Percentiles rank a stretch among this genome's conserved stretches.
These are phyloP conservation scores for Dufourea novaeangliae DNA, from an alignment of 1,140 invertebrate genomes.

Conservation along the genomic window DNA sequence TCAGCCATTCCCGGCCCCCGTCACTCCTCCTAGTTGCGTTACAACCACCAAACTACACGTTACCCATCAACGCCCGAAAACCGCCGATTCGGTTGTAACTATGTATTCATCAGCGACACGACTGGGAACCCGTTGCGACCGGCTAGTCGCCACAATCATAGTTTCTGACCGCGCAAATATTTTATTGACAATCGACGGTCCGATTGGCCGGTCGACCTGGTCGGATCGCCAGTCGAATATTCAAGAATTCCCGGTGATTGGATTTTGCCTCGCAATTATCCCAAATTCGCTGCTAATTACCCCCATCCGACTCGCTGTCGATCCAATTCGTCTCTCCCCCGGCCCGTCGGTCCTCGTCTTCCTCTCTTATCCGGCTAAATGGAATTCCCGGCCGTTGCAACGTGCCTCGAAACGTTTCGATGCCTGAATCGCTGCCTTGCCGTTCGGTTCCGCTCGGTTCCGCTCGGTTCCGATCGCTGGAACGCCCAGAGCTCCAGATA, in stretches of 20 bases:
- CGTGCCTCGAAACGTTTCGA: constrained; percentile 46
- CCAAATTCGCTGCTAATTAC: constrained; percentile 29
- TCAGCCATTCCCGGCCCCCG: no score
- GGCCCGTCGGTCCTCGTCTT: neutral
- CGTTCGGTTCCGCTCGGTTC: no score
- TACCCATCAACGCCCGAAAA: no score
- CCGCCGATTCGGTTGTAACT: no score
- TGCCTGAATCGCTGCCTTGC: constrained; percentile 20
- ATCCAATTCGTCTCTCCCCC: neutral
- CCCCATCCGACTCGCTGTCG: neutral
- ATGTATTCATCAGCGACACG: constrained; percentile 3
- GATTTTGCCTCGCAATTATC: constrained; percentile 24
- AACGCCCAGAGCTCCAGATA: no score
- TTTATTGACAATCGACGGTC: constrained; percentile 4
- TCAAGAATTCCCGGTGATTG: constrained; percentile 12
- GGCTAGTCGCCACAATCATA: constrained; percentile 2
- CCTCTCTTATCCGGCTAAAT: constrained; percentile 35
- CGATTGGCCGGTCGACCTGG: no score
- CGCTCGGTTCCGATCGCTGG: no score
- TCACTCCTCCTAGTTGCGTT: no score
- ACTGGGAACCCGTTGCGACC: neutral
- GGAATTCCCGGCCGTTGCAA: constrained; percentile 26
- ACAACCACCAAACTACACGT: no score
- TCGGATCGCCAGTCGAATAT: neutral
- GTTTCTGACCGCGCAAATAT: constrained; percentile 12